A percentile compares a stretch with the other conserved stretches of the same genome.
Evolutionary conservation across 1,140 invertebrate genomes (phyloP).

Genomic region (Ganaspis sp.): DNA sequence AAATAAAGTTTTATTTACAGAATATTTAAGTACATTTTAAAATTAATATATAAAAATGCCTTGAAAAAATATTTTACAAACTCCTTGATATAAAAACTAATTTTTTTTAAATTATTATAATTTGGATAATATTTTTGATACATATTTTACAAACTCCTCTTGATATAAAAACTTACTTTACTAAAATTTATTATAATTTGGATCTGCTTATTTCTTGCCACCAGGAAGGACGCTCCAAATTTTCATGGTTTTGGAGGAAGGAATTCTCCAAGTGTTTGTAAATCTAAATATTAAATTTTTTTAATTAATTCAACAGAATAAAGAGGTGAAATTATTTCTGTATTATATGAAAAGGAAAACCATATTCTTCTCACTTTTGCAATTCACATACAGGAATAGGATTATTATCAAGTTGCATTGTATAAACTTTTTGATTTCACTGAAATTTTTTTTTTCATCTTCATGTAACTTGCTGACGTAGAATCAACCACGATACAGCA

Average conservation of each 20-base stretch:
- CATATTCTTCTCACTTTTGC: too few species aligned
- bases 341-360: neutral
- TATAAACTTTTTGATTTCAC: too few species aligned
- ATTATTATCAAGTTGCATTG: too few species aligned
- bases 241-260: neutral
- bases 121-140: too few species aligned
- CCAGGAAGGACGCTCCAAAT: neutral
- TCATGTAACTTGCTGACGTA: too few species aligned
- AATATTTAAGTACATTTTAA: neutral
- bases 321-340: neutral
- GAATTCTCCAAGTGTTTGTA: slow-evolving; percentile 11
- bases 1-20: too few species aligned
- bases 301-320: too few species aligned
- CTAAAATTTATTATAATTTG: neutral
- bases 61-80: neutral
- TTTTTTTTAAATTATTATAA: neutral
- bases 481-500: too few species aligned
- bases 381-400: too few species aligned
- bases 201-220: slow-evolving; percentile 19
- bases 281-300: neutral
- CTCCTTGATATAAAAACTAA: neutral
- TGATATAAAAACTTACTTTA: neutral
- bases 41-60: neutral
- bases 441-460: too few species aligned
- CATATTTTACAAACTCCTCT: neutral